phyloP scores from a whole-genome alignment of 2,888 invertebrate species.

The Leptinotarsa juncta region DNA sequence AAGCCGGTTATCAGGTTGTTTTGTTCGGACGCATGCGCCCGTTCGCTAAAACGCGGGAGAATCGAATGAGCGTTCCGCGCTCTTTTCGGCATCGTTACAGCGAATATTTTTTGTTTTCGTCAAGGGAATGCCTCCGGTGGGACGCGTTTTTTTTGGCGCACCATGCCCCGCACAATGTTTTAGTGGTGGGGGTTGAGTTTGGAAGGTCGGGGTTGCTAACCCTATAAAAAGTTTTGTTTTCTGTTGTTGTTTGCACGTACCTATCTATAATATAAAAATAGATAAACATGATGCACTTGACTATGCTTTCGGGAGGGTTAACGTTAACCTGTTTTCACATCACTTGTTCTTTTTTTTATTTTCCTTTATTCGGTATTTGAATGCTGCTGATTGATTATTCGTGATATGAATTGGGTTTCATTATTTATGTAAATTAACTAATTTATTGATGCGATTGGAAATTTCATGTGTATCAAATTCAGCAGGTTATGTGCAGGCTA shows the following conservation, averaged over 20 bases:
- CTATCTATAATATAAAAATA: constrained; percentile 27
- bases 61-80: constrained; percentile 32
- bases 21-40: constrained; percentile 36
- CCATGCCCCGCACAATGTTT: constrained; percentile 40
- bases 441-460: too few species aligned
- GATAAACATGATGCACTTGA: constrained; percentile 29
- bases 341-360: constrained; percentile 10
- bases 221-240: constrained; percentile 30
- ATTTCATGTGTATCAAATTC: too few species aligned
- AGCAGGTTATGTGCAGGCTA: too few species aligned
- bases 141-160: constrained; percentile 39
- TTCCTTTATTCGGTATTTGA: neutral
- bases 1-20: constrained; percentile 46
- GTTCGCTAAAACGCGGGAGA: constrained; percentile 40
- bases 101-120: constrained; percentile 31
- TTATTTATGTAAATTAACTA: too few species aligned
- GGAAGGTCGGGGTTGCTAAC: constrained; percentile 38
- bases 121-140: constrained; percentile 25
- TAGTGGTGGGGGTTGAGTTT: constrained; percentile 32
- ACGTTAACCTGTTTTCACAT: constrained; percentile 31
- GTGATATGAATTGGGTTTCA: neutral
- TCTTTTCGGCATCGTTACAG: neutral
- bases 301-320: constrained; percentile 23
- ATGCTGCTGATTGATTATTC: neutral
- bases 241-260: constrained; percentile 28